Conservation (phyloP, 2,113 vertebrate genomes). For the Lathamus discolor region DNA sequence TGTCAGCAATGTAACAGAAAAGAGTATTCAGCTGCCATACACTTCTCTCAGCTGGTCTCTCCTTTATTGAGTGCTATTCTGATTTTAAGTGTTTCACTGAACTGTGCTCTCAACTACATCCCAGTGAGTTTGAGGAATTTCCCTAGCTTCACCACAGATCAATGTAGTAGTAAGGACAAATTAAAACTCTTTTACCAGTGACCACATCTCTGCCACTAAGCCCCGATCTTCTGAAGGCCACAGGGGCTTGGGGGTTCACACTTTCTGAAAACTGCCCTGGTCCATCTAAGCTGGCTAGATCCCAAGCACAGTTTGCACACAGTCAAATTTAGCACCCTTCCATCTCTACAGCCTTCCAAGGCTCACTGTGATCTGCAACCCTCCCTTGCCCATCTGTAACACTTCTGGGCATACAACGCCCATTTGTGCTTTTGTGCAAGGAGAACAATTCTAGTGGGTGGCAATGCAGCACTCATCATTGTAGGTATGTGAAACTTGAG, state of each 20-base stretch:
- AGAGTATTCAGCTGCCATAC: accelerated
- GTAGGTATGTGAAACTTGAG: not conserved
- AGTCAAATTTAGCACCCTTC: not conserved
- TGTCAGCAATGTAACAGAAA: not conserved
- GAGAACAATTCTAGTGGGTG: not conserved
- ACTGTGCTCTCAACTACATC: not conserved
- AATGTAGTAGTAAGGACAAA: not conserved
- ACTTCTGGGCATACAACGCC: not conserved
- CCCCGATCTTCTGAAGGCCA: not conserved
- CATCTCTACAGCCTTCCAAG: not conserved
- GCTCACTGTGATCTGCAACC: not conserved
- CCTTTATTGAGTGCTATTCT: not conserved
- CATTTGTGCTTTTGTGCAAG: not conserved
- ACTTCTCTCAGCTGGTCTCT: not conserved
- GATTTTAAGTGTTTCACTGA: not conserved
- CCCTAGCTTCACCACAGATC: not conserved
- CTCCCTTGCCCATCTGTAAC: not conserved
- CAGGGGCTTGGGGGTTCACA: accelerated
- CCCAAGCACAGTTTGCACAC: not conserved
- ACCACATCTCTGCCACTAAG: not conserved
- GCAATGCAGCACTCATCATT: not conserved
- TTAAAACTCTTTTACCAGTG: not conserved
- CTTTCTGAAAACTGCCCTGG: not conserved
- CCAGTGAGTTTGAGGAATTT: not conserved
- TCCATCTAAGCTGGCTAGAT: not conserved